phyloP scores from a whole-genome alignment of 2,113 vertebrate genomes.

The Centrocercus urophasianus region DNA sequence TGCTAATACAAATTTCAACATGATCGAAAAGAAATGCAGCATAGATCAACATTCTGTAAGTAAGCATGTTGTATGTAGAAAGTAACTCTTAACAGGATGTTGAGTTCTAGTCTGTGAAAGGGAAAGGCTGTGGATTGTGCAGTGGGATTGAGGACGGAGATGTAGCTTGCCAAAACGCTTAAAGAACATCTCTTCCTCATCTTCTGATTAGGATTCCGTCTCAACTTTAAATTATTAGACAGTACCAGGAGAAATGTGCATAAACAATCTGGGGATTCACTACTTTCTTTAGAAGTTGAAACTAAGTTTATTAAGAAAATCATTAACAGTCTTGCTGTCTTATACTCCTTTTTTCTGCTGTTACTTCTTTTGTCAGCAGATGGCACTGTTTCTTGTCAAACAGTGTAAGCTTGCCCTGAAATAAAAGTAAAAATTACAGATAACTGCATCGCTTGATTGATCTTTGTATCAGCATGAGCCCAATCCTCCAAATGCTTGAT shows the following conservation, averaged over 20 bases:
- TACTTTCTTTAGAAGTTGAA: background rate
- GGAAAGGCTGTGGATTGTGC: background rate
- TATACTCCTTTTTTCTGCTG: background rate
- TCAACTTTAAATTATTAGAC: background rate
- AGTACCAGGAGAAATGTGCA: background rate
- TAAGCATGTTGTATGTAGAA: background rate
- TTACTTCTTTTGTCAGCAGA: slow-evolving; percentile 62
- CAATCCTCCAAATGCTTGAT: slow-evolving; percentile 50
- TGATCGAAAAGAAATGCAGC: background rate
- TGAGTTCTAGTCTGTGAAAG: background rate
- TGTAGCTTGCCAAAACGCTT: background rate
- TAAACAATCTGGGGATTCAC: background rate
- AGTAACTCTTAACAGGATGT: background rate
- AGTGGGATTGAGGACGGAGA: background rate
- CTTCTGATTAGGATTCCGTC: background rate
- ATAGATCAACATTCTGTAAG: background rate
- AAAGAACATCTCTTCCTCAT: background rate
- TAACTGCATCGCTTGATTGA: slow-evolving; percentile 45
- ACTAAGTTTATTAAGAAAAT: background rate
- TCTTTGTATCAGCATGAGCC: slow-evolving; percentile 49
- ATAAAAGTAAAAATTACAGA: slow-evolving; percentile 40
- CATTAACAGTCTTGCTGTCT: background rate
- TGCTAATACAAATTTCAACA: background rate
- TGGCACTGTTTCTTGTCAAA: slow-evolving; percentile 74
- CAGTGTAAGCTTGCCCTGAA: background rate